These are phyloP conservation scores for Pachydiplax longipennis DNA, from an alignment of 2,888 invertebrate species.

Conservation along the genomic window DNA sequence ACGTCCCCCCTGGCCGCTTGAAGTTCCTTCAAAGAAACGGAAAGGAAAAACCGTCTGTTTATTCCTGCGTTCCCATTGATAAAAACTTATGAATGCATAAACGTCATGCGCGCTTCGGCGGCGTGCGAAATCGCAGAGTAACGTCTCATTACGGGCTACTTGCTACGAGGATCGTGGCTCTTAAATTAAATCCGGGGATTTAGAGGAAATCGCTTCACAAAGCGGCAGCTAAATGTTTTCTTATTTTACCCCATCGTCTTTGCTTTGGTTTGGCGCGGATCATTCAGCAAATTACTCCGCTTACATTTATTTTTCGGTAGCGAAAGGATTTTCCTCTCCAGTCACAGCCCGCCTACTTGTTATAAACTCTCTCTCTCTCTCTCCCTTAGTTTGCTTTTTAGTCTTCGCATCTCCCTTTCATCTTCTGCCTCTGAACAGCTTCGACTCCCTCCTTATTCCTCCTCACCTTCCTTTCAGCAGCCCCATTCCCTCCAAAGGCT, in stretches of 20 bases:
- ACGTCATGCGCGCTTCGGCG: too few relatives aligned
- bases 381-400: neutral
- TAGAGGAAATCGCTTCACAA: too few relatives aligned
- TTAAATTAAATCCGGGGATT: too few relatives aligned
- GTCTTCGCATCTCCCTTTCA: neutral
- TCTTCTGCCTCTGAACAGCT: neutral
- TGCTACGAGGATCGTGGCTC: too few relatives aligned
- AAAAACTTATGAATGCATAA: too few relatives aligned
- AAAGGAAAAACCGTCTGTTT: too few relatives aligned
- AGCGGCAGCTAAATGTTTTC: neutral
- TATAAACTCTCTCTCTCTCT: neutral
- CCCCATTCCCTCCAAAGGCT: neutral
- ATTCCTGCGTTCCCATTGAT: too few relatives aligned
- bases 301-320: neutral
- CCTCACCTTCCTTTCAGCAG: neutral
- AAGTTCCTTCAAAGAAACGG: too few relatives aligned
- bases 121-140: too few relatives aligned
- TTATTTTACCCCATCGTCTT: neutral
- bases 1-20: neutral
- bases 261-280: neutral
- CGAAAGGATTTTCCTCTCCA: neutral
- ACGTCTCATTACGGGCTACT: too few relatives aligned
- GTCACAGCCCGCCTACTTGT: neutral
- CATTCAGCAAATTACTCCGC: neutral
- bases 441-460: neutral